Conservation (phyloP, 2,888 invertebrate genomes). For the Temnothorax unifasciatus region DNA sequence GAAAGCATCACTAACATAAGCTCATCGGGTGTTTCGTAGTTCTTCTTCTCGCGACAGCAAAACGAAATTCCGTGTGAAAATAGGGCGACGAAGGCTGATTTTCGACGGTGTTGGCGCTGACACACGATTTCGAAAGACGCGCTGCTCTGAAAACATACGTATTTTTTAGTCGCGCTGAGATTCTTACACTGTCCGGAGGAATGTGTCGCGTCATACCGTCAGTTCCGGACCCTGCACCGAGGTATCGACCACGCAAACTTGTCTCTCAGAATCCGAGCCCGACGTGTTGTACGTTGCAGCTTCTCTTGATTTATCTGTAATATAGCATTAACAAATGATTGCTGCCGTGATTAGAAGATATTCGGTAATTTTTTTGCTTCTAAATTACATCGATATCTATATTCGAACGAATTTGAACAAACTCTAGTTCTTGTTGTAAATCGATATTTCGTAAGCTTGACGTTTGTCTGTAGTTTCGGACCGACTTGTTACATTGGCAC, state of each 20-base stretch:
- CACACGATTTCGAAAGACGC: slow-evolving; percentile 53
- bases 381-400: background rate
- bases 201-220: slow-evolving; percentile 68
- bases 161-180: slow-evolving; percentile 46
- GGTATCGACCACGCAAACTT: slow-evolving; percentile 1
- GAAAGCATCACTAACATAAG: background rate
- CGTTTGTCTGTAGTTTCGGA: background rate
- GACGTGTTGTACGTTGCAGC: background rate
- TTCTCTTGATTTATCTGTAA: background rate
- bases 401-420: background rate
- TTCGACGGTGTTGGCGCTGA: slow-evolving; percentile 8
- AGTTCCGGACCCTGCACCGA: slow-evolving; percentile 39
- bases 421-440: background rate
- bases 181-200: slow-evolving; percentile 59
- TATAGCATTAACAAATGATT: background rate
- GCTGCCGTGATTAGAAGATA: background rate
- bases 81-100: background rate
- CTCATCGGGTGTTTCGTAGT: background rate
- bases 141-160: slow-evolving; percentile 41
- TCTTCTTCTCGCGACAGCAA: slow-evolving; percentile 12
- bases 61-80: background rate
- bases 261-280: background rate
- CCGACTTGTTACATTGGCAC: slow-evolving; percentile 14
- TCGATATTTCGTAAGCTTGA: slow-evolving; percentile 6
- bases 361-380: background rate